phyloP scores from a whole-genome alignment of 2,888 invertebrate species.

The Eurois occulta region DNA sequence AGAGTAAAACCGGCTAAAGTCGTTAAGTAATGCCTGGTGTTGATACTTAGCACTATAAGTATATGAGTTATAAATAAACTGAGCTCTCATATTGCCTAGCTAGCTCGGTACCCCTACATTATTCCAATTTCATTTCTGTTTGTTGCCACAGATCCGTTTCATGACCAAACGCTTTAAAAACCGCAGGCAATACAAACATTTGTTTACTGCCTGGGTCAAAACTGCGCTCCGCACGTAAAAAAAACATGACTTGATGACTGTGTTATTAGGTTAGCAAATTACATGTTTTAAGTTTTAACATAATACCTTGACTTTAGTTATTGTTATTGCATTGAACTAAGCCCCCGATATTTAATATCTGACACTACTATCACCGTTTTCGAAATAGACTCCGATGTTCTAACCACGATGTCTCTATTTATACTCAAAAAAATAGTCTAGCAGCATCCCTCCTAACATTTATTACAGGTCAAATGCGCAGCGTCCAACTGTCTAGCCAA shows the following conservation, averaged over 20 bases:
- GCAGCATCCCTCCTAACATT: constrained; percentile 37
- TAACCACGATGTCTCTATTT: constrained; percentile 35
- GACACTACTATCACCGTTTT: not conserved
- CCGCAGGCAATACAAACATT: constrained; percentile 2
- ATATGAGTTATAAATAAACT: constrained; percentile 20
- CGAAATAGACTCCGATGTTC: constrained; percentile 19
- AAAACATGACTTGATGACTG: constrained; percentile 2
- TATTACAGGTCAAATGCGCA: constrained; percentile 38
- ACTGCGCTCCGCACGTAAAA: not conserved
- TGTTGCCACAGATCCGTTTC: not conserved
- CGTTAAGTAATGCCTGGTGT: constrained; percentile 30
- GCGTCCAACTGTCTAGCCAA: constrained; percentile 35
- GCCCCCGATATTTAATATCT: constrained; percentile 14
- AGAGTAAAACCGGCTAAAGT: constrained; percentile 39
- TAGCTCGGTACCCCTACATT: not conserved
- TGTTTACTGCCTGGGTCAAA: not conserved
- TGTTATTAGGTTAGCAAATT: constrained; percentile 26
- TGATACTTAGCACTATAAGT: constrained; percentile 28
- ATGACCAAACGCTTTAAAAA: not conserved
- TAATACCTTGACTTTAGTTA: constrained; percentile 16
- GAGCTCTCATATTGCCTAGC: not conserved
- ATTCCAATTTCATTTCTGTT: constrained; percentile 12
- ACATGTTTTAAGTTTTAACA: constrained; percentile 4
- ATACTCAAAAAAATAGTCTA: constrained; percentile 29
- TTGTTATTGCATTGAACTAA: constrained; percentile 9